Base-by-base conservation (phyloP, 2,113 vertebrate genomes). In the Oreochromis spilurus region DNA sequence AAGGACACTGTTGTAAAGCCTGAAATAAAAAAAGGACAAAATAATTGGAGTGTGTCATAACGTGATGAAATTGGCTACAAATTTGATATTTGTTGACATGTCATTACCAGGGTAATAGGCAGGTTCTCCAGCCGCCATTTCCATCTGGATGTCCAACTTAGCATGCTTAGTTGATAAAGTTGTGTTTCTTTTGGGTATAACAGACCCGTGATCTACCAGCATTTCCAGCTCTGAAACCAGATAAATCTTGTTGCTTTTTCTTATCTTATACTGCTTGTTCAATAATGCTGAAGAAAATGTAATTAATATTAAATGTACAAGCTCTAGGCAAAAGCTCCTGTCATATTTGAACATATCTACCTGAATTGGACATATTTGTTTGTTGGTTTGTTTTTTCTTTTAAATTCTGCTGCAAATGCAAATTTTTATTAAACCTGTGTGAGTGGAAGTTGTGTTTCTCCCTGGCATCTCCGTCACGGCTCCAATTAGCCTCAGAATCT, bases 211-310 rank as follows among this genome's bases (percentile, higher is more conserved):
- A 60, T 83, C 19, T 2, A 96, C 70, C 70, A 91, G 36, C 43
- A 97, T 11, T 34, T 92, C 24, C 38, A 97, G 16, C 19, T 97
- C 97, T 98, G 94, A 1, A 88, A 7, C 11, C 10, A 83, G 19
- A 77, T 26, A 77, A 8, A 77, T 10, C 6, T 31, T 67, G 29
- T 62, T 62, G 10, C 13, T 67, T 40, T 67, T 65, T 48, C 1
- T 75, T 48, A 48, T 45, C 7, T 45, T 72, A 45, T 21, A 72
- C 40, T 26, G 65, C 62, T 50, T 75, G 70, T 31, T 50, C 26
- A 19, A 31, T 50, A 77, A 50, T 31, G 43, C 4, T 50, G 16
- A 19, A 50, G 43, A 48, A 48, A 75, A 48, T 29, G 40, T 77
- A 29, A n/a, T 31, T 12, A 75, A 48, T 31, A 75, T n/a, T 77